Evolutionary conservation across 2,113 vertebrate species (phyloP).

Genomic region (Ariopsis seemanni): DNA sequence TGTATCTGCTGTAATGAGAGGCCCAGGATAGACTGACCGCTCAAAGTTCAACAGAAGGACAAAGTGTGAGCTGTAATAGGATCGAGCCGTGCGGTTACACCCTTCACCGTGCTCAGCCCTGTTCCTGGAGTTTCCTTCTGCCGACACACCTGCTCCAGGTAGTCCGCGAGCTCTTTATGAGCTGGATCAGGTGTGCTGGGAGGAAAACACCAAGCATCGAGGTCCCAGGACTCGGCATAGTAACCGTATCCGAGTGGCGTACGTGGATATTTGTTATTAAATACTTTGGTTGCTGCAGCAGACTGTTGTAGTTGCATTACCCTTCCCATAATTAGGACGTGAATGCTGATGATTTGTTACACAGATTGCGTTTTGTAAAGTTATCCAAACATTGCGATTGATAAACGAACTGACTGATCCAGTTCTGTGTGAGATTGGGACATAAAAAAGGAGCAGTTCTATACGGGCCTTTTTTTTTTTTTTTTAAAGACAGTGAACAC

Average conservation of each 20-base stretch:
- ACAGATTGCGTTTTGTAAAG: neutral
- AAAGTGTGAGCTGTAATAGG: neutral
- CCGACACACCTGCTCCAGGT: neutral
- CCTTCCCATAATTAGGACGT: neutral
- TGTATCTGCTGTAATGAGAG: conserved; percentile 46
- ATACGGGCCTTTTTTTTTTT: neutral
- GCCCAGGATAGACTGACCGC: conserved; percentile 36
- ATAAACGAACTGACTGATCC: neutral
- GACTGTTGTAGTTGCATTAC: neutral
- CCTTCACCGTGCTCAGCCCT: neutral
- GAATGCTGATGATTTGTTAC: neutral
- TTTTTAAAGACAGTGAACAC: too few species aligned
- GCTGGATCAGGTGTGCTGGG: neutral
- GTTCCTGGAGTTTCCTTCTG: neutral
- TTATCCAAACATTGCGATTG: neutral
- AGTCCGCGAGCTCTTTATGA: neutral
- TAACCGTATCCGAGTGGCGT: neutral
- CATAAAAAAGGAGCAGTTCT: too few species aligned
- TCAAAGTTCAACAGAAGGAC: conserved; percentile 48
- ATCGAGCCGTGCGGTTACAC: neutral
- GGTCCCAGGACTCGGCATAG: neutral
- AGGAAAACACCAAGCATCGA: neutral
- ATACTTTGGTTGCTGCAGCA: too few species aligned
- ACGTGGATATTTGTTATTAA: neutral
- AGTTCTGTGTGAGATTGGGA: neutral